phyloP scores from a whole-genome alignment of 2,113 vertebrate genomes.

The Rhinolophus sinicus region DNA sequence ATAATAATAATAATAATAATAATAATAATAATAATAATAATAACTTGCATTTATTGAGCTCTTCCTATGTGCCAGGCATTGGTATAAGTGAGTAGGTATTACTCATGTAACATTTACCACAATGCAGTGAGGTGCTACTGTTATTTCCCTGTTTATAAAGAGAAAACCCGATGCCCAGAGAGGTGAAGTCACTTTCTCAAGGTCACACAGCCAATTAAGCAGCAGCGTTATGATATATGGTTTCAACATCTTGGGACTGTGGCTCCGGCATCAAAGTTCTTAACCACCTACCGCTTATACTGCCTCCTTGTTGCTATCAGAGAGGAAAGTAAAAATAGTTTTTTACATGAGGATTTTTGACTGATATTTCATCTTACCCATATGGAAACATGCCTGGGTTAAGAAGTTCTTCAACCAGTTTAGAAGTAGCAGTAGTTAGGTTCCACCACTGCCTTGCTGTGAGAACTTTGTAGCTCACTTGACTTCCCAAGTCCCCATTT shows the following conservation, averaged over 20 bases:
- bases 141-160: constrained; percentile 3
- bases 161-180: background rate
- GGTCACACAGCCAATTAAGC: constrained; percentile 19
- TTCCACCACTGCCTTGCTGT: background rate
- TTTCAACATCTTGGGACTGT: background rate
- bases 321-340: background rate
- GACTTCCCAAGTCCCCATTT: constrained; percentile 12
- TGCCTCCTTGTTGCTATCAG: background rate
- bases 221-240: background rate
- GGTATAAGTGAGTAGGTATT: background rate
- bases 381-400: background rate
- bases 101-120: background rate
- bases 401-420: background rate
- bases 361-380: background rate
- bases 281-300: background rate
- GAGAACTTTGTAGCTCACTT: background rate
- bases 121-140: background rate
- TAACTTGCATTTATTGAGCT: background rate
- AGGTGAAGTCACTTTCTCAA: constrained; percentile 32
- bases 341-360: constrained; percentile 6
- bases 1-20: background rate
- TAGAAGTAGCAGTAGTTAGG: background rate
- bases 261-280: background rate
- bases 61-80: background rate
- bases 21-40: background rate